phyloP scores from a whole-genome alignment of 2,888 invertebrate species.

The Cataglyphis cursor region DNA sequence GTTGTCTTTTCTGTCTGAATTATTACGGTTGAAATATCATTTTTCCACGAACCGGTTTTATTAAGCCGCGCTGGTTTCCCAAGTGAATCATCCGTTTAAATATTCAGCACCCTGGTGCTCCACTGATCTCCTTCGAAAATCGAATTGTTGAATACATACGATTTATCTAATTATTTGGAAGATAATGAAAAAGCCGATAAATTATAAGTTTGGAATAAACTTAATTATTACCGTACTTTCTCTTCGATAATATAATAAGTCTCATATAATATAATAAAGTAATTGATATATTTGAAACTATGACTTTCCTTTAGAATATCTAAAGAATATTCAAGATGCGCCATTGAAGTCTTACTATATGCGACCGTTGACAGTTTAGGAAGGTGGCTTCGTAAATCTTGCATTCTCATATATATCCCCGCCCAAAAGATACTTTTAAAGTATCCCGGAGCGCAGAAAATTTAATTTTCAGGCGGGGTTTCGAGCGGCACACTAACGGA shows the following conservation, averaged over 20 bases:
- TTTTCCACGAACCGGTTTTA: slow-evolving; percentile 27
- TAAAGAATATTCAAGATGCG: not conserved
- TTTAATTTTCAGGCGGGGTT: slow-evolving; percentile 8
- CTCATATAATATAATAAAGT: too few species aligned
- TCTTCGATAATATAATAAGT: not conserved
- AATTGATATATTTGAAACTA: too few species aligned
- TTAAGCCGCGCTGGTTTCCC: slow-evolving; percentile 13
- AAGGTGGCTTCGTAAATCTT: not conserved
- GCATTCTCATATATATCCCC: not conserved
- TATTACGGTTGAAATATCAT: not conserved
- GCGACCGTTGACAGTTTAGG: not conserved
- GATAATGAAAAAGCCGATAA: slow-evolving; percentile 5
- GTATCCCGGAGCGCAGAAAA: not conserved
- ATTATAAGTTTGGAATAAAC: not conserved
- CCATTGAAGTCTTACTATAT: not conserved
- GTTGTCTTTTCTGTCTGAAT: not conserved
- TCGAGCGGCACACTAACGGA: slow-evolving; percentile 1
- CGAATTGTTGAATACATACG: slow-evolving; percentile 20
- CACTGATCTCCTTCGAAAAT: slow-evolving; percentile 36
- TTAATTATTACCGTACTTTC: slow-evolving; percentile 19
- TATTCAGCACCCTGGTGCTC: not conserved
- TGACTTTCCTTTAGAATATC: not conserved
- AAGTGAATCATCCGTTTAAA: not conserved
- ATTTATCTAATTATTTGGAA: slow-evolving; percentile 34
- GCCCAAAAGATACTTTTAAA: not conserved